Evolutionary conservation across 2,888 invertebrate species (phyloP).

Genomic region (Frankliniella intonsa): DNA sequence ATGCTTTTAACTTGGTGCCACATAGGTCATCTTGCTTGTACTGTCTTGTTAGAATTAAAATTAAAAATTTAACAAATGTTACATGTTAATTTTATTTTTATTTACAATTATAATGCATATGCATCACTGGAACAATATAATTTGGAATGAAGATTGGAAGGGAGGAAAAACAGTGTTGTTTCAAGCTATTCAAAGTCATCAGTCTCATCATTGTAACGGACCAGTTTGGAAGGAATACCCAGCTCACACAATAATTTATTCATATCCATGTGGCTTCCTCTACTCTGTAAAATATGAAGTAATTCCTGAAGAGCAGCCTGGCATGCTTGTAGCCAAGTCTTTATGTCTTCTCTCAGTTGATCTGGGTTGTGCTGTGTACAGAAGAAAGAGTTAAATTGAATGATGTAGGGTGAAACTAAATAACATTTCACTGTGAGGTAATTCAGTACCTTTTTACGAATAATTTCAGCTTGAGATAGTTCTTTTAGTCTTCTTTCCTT

Average conservation of each 20-base stretch:
- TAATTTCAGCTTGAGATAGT: not conserved
- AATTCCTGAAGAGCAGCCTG: not conserved
- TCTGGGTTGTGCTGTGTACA: not conserved
- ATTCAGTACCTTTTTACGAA: not conserved
- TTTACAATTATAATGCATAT: too few species aligned
- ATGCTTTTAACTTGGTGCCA: not conserved
- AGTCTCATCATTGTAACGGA: constrained; percentile 52
- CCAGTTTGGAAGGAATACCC: constrained; percentile 50
- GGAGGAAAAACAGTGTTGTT: not conserved
- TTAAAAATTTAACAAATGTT: not conserved
- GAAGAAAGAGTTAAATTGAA: not conserved
- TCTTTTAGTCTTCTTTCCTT: not conserved
- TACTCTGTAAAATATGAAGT: not conserved
- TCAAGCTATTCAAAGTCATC: constrained; percentile 48
- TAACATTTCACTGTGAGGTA: too few species aligned
- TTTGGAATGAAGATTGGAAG: too few species aligned
- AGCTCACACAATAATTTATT: constrained; percentile 47
- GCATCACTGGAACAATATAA: not conserved
- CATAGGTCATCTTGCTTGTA: not conserved
- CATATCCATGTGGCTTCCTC: not conserved
- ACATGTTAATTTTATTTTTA: not conserved
- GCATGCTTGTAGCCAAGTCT: not conserved
- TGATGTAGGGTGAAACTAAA: too few species aligned
- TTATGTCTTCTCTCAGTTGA: not conserved
- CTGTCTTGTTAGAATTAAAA: not conserved